Evolutionary conservation across 2,113 vertebrate species (phyloP), one percentile per base, ranked within the genome.

Genomic region (Siniperca knerii): DNA sequence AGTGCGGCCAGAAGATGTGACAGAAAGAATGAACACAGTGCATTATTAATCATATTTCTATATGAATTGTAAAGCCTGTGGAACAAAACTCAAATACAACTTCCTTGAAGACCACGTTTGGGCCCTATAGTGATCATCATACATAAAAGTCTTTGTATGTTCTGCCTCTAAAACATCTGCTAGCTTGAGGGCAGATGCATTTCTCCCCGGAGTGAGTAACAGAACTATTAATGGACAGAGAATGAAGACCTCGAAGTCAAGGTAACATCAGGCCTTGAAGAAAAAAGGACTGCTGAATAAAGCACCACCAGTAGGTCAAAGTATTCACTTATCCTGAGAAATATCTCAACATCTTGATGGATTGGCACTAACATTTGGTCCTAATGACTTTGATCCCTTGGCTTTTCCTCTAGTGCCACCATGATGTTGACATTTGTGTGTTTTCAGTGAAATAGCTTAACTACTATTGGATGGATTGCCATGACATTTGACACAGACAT

Each of bases 141-240:
- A 18, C 16, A 4, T 37, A 48, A 68, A 15, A 42, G 23, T 23
- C 69, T 89, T 61, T 48, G 60, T 65, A 25, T 55, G 52, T 69
- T 70, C 62, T 54, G 50, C 58, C 58, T 81, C 37, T 55, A 33
- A 73, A 79, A 55, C 65, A n/a, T 83, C 23, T 83, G 79, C 68
- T 84, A 35, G 73, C 87, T 85, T 0, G 48, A 70, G 87, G 88
- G 88, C 86, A 88, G 82, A 88, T 85, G 90, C 6, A 64, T 72
- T 58, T 83, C 75, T 85, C 77, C 71, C 85, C 85, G 66, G 64
- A 61, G 86, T 72, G 81, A 81, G 74, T 82, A 89, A 88, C 18
- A 23, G n/a, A 62, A 80, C 90, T 82, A 75, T 90, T 91, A 90
- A 90, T 78, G 89, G 90, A 90, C 64, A 33, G 66, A 86, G 75